Evolutionary conservation across 2,888 invertebrate species (phyloP), one percentile per base, ranked within the genome.

Genomic region (Melipona bicolor): DNA sequence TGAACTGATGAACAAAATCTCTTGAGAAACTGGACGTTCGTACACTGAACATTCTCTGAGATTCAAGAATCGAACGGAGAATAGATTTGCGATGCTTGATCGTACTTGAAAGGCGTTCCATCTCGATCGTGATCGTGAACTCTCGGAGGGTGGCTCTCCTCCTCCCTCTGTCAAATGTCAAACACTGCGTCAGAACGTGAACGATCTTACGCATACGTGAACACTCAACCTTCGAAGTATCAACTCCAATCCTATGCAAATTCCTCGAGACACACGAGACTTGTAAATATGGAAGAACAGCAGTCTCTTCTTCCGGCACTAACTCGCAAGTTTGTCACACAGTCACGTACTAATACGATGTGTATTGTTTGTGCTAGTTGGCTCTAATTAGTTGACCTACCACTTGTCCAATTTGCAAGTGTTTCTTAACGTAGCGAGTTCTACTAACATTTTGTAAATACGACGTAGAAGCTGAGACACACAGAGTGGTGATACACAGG

Each of bases 61-160:
- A 64, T 79, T 71, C 54, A 67, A 64, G 78, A 86, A 76, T 69
- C 65, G 65, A 81, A 24, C 77, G 65, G 75, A 86, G 82, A 80
- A 32, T 32, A 17, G 21, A 21, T 50, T 68, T 59, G 56, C 71
- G 84, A 86, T 82, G 84, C 79, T 87, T 84, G 86, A 49, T 56
- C 65, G 50, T 21, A 70, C 69, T 56, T 27, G 80, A 77, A 75
- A 74, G 75, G 24, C 59, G 32, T 49, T 54, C 54, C 50, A 56
- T 71, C 67, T 59, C 21, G 70, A 56, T 71, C 79, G 75, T 73
- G 77, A 76, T 79, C 85, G 67, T 86, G 85, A 86, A 86, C 82
- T 73, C 80, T 52, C 62, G 83, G 76, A 86, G 80, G 76, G 73
- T 79, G 67, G 32, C 62, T 24, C 36, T 52, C 72, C 72, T 65